phyloP scores from a whole-genome alignment of 2,797 vertebrate species.

The Hoplostethus atlanticus region DNA sequence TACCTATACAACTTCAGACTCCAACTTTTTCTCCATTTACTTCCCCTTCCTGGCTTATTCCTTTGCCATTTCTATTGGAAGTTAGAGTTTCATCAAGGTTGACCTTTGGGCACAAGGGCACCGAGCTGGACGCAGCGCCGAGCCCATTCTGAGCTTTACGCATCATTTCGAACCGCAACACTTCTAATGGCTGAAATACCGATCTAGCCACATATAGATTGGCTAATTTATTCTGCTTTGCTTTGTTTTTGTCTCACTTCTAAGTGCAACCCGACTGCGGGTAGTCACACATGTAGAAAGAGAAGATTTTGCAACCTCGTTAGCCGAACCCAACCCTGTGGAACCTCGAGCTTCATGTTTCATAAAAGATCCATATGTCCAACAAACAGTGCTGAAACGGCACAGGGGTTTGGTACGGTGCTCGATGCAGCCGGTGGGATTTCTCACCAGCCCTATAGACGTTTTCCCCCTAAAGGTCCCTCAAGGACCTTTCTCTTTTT shows the following conservation, averaged over 20 bases:
- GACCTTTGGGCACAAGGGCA: no score
- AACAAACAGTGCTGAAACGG: conserved; percentile 10
- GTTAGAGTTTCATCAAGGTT: no score
- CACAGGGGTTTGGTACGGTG: no score
- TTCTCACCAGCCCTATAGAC: conserved; percentile 8
- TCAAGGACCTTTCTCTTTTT: conserved; percentile 55
- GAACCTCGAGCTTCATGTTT: conserved; percentile 20
- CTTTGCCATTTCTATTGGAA: no score
- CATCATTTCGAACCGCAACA: no score
- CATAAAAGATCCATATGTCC: conserved; percentile 22
- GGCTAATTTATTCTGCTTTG: background rate
- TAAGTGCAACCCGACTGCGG: background rate
- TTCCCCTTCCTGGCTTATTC: no score
- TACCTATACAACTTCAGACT: no score
- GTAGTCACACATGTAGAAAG: background rate
- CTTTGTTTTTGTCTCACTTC: conserved; percentile 18
- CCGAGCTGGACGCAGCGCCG: no score
- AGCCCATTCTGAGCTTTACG: no score
- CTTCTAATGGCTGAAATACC: no score
- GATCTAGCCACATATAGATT: background rate
- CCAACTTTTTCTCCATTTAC: no score
- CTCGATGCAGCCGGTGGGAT: background rate
- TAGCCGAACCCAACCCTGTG: conserved; percentile 23
- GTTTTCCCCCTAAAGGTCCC: conserved; percentile 51
- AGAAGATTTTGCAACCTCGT: conserved; percentile 11